phyloP scores from a whole-genome alignment of 1,140 invertebrate genomes.

The Aleiodes sp. region DNA sequence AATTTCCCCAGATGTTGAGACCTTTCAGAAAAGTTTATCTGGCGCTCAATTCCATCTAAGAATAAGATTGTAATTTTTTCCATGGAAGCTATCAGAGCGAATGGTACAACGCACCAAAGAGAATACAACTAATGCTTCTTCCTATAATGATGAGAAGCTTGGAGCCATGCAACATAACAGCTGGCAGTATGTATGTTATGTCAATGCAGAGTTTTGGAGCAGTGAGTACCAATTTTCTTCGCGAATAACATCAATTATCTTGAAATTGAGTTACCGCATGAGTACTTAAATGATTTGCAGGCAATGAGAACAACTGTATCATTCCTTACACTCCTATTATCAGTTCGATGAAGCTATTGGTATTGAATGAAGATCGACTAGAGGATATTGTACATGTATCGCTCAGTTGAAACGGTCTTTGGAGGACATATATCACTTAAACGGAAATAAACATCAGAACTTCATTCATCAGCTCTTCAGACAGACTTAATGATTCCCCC shows the following conservation, averaged over 20 bases:
- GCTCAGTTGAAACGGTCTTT: too few species aligned
- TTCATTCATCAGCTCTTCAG: too few species aligned
- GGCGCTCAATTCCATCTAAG: too few species aligned
- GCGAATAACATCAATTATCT: not conserved
- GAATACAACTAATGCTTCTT: constrained; percentile 20
- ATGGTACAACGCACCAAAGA: constrained; percentile 32
- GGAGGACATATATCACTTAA: too few species aligned
- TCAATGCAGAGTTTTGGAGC: constrained; percentile 26
- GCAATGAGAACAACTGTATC: not conserved
- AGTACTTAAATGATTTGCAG: not conserved
- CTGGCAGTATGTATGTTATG: constrained; percentile 34
- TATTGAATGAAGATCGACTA: not conserved
- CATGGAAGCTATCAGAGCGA: constrained; percentile 24
- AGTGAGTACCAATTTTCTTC: not conserved
- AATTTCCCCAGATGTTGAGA: too few species aligned
- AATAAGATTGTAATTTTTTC: not conserved
- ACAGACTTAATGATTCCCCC: too few species aligned
- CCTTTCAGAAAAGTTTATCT: too few species aligned
- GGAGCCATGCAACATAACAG: constrained; percentile 29
- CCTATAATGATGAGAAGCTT: constrained; percentile 32
- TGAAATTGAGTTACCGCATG: not conserved
- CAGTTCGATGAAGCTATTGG: not conserved
- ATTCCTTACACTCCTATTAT: not conserved
- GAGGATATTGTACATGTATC: not conserved
- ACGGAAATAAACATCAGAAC: too few species aligned